A percentile compares a stretch with the other conserved stretches of the same genome.
Evolutionary conservation across 2,113 vertebrate species (phyloP).

Genomic region (Sylvia atricapilla): DNA sequence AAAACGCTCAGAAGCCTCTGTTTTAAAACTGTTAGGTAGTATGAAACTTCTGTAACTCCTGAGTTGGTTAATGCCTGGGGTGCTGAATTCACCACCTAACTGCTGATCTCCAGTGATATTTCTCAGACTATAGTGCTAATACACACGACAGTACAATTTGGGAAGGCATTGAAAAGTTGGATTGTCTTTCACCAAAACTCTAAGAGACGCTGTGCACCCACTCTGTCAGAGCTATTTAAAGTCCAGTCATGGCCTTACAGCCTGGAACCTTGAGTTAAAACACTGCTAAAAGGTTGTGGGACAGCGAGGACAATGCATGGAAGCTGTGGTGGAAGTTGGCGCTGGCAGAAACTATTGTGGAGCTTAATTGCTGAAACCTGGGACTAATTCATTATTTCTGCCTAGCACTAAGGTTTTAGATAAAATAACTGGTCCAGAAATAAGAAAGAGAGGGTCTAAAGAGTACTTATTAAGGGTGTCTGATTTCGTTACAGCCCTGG

Average conservation of each 20-base stretch:
- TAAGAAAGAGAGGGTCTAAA: neutral
- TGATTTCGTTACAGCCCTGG: slow-evolving; percentile 78
- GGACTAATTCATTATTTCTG: neutral
- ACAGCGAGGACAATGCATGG: neutral
- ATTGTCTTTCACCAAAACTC: neutral
- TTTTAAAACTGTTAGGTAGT: neutral
- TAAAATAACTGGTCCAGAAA: neutral
- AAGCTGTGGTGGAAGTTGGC: neutral
- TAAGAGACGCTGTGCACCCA: neutral
- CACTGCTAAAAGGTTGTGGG: neutral
- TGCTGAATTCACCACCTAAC: neutral
- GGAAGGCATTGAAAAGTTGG: neutral
- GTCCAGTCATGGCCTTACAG: neutral
- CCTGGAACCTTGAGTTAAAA: neutral
- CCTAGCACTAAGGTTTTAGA: neutral
- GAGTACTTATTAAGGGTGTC: neutral
- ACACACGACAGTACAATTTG: neutral
- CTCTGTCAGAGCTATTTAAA: neutral
- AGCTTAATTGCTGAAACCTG: neutral
- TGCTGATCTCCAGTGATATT: neutral
- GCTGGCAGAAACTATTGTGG: neutral
- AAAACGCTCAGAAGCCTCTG: neutral
- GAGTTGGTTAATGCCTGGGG: neutral
- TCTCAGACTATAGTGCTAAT: neutral
- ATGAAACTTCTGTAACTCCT: neutral